Evolutionary conservation across 2,888 invertebrate species (phyloP), one percentile per base, ranked within the genome.

Genomic region (Apomyelois bistriatella): DNA sequence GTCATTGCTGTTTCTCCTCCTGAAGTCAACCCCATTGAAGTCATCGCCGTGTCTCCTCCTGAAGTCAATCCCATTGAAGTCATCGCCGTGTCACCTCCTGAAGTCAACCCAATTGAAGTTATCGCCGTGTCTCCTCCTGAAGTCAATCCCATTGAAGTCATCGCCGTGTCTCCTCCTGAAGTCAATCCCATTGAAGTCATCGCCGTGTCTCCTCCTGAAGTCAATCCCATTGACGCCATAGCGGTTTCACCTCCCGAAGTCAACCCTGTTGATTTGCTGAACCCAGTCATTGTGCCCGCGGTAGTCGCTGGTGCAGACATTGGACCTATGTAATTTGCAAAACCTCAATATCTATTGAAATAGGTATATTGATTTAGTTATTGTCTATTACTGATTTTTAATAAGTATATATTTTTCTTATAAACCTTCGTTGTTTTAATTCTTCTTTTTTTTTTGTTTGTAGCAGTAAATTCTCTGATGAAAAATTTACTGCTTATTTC

Each of bases 211-310:
- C 57, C 59, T 32, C 48, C 36, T 5, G 48, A 48, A 1, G 30
- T 53, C 47, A 64, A 65, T 58, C 65, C 66, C 47, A 56, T 65
- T 16, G 64, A 63, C 47, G 58, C 64, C 30, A 57, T 68, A 53
- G 61, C 61, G 50, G 57, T 62, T 22, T 53, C 48, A 35, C 54
- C 48, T 38, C 55, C 59, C 40, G 59, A 61, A 30, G 53, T 57
- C 56, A 58, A 60, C 56, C 55, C 59, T 8, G 22, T 48, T n/a
- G 48, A 48, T n/a, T 12, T 36, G 12, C 16, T 48, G n/a, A 37
- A 48, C 48, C 48, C 48, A 4, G 36, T 48, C n/a, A 22, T 36
- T 9, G 37, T 22, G 8, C 48, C 48, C 22, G 48, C 7, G n/a
- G 37, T 35, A 6, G 47, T 43, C 3, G 13, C 13, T 9, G 43